Evolutionary conservation across 1,140 invertebrate species (phyloP).

Genomic region (Musca domestica): DNA sequence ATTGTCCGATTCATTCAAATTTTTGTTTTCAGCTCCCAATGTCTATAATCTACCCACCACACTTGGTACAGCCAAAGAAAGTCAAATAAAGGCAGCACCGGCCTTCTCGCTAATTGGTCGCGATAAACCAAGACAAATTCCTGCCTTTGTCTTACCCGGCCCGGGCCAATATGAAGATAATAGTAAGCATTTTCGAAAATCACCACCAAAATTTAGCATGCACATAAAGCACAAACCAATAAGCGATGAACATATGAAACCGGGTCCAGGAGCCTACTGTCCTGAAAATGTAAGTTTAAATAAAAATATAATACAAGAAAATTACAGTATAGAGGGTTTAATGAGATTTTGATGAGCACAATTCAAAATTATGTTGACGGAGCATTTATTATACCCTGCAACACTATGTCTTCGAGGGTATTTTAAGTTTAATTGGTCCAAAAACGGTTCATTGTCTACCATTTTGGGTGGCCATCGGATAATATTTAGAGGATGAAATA

Average conservation of each 20-base stretch:
- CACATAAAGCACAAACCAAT: conserved; percentile 73
- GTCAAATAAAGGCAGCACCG: conserved; percentile 56
- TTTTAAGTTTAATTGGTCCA: no score
- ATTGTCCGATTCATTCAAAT: no score
- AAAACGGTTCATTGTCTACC: no score
- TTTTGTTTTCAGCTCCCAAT: conserved; percentile 72
- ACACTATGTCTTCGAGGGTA: no score
- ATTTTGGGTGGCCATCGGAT: no score
- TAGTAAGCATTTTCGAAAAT: conserved; percentile 62
- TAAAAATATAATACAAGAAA: no score
- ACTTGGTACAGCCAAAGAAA: conserved; percentile 61
- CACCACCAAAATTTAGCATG: conserved; percentile 83
- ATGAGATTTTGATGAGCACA: no score
- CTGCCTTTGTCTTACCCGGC: conserved; percentile 40
- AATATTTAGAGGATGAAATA: no score
- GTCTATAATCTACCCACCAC: conserved; percentile 82
- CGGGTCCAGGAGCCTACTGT: conserved; percentile 87
- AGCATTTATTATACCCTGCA: no score
- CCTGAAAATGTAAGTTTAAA: conserved; percentile 77
- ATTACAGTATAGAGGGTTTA: no score
- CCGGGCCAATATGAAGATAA: conserved; percentile 62
- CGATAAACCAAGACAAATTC: conserved; percentile 56
- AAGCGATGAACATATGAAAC: conserved; percentile 69
- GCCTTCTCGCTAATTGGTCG: conserved; percentile 72
- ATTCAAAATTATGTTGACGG: no score